A percentile compares a stretch with the other conserved stretches of the same genome.
Evolutionary conservation across 2,113 vertebrate genomes (phyloP).

Genomic region (Scomber japonicus): DNA sequence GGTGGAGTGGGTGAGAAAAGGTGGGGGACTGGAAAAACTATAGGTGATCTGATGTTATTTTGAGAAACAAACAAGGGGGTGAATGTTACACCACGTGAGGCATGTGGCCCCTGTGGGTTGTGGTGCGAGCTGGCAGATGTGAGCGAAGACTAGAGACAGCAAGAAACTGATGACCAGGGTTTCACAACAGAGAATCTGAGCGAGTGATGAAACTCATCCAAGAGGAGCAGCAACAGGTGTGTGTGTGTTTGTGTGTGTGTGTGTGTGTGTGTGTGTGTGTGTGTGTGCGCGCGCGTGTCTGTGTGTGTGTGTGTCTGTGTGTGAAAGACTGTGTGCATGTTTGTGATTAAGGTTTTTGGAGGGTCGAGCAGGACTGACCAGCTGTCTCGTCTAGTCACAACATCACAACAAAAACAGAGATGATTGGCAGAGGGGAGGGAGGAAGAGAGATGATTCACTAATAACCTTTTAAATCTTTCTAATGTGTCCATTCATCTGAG

Average conservation of each 20-base stretch:
- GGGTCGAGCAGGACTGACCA: constrained; percentile 39
- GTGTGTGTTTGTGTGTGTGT: constrained; percentile 34
- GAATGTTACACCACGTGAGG: constrained; percentile 78
- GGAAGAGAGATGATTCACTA: neutral
- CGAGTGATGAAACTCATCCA: constrained; percentile 83
- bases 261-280: constrained; percentile 11
- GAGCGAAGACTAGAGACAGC: constrained; percentile 23
- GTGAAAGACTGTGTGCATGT: constrained; percentile 5
- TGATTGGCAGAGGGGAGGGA: constrained; percentile 18
- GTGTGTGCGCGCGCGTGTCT: neutral
- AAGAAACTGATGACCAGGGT: constrained; percentile 50
- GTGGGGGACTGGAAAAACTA: constrained; percentile 64
- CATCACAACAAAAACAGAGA: constrained; percentile 78
- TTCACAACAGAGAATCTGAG: constrained; percentile 78
- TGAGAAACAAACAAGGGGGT: constrained; percentile 83
- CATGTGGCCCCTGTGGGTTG: constrained; percentile 62
- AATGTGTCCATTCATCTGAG: neutral
- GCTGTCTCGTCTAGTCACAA: constrained; percentile 65
- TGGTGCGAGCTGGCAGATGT: constrained; percentile 65
- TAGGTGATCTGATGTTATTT: constrained; percentile 83
- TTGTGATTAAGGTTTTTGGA: constrained; percentile 36
- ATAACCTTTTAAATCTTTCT: constrained; percentile 14
- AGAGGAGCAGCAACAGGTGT: constrained; percentile 84
- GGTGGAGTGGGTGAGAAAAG: constrained; percentile 42
- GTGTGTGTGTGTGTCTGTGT: neutral